Evolutionary conservation across 2,888 invertebrate genomes (phyloP).

Genomic region (Litoditis marina): DNA sequence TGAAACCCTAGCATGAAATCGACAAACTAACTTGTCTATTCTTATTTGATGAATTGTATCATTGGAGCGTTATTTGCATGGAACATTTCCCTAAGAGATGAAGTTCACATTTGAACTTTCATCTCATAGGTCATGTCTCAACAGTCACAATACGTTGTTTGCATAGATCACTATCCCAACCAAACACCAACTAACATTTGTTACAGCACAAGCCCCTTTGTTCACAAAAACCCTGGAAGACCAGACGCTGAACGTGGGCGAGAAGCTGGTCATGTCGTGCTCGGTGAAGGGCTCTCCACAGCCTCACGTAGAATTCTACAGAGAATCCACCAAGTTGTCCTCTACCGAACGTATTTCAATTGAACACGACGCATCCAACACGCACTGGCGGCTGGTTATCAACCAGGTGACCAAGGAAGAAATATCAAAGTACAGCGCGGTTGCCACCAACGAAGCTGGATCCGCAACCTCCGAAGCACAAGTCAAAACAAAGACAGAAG

Average conservation of each 20-base stretch:
- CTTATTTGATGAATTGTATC: neutral
- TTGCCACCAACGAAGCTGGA: constrained; percentile 73
- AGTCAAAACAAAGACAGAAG: constrained; percentile 27
- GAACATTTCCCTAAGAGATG: too few species aligned
- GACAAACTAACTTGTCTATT: neutral
- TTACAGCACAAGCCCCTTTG: constrained; percentile 54
- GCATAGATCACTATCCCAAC: too few species aligned
- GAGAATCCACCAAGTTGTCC: constrained; percentile 36
- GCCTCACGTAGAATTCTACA: constrained; percentile 59
- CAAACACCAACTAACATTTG: constrained; percentile 15
- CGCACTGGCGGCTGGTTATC: constrained; percentile 63
- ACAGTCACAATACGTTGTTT: too few species aligned
- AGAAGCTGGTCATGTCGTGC: constrained; percentile 58
- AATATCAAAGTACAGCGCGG: constrained; percentile 66
- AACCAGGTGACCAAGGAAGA: constrained; percentile 49
- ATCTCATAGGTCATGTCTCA: too few species aligned
- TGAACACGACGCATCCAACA: constrained; percentile 57
- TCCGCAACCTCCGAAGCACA: constrained; percentile 53
- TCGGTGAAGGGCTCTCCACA: constrained; percentile 57
- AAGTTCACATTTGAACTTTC: too few species aligned
- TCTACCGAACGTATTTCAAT: constrained; percentile 38
- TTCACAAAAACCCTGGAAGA: constrained; percentile 59
- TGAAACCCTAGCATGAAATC: too few species aligned
- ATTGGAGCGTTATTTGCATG: constrained; percentile 7
- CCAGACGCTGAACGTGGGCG: constrained; percentile 46